Base-by-base conservation (phyloP, 2,113 vertebrate genomes). In the Elephantulus edwardii region DNA sequence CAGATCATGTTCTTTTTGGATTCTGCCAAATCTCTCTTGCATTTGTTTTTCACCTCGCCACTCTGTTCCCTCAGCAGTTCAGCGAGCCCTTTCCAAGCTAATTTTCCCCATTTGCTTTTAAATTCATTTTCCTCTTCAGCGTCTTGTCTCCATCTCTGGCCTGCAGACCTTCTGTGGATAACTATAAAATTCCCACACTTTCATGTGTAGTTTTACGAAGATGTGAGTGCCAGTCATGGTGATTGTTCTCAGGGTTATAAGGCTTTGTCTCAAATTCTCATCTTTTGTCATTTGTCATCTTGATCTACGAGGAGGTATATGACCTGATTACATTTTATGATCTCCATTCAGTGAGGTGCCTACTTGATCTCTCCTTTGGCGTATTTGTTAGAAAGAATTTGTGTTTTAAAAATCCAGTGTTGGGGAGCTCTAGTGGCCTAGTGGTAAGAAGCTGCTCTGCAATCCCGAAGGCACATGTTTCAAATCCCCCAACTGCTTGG, bases 11-110 rank as follows among this genome's bases (percentile, higher is more conserved):
- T 76, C 77, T 90, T 94, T 89, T n/a, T 19, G 64, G 30, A 82
- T 24, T 66, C 13, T 96, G 83, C 44, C 62, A 95, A 46, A 84
- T 56, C n/a, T 95, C 89, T 90, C 72, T 95, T 92, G 58, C 76
- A 30, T 94, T 96, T 96, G 68, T 97, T 95, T 90, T 93, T 20
- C 33, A 94, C 35, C 66, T 90, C 85, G 38, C 72, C 75, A 22
- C 40, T 80, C 92, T 78, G 1, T n/a, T 91, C 75, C 93, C 91
- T 91, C 28, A n/a, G 93, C 54, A 0, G 48, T 40, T 71, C 74
- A 92, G 86, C 68, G 76, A 35, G 33, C 5, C 70, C 54, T 94
- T 58, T 93, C 92, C 74, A 78, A 94, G 89, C 78, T 89, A 14
- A 66, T 91, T 93, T 93, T 62, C 35, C 75, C 82, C 33, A 71